Conservation (phyloP, 2,888 invertebrate species). For the Yponomeuta sedellus region DNA sequence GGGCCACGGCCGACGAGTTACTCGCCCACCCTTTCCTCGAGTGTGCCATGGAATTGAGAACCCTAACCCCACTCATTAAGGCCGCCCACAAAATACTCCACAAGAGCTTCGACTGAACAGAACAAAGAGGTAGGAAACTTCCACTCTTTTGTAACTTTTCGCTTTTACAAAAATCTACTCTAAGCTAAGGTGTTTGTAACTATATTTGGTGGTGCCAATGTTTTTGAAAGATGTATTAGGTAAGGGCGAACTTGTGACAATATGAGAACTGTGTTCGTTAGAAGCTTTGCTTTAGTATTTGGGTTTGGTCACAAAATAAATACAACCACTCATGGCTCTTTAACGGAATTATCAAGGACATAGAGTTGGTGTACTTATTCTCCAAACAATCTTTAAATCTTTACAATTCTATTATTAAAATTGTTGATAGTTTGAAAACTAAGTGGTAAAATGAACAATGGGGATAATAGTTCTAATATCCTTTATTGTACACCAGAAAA, state of each 20-base stretch:
- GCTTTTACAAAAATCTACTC: neutral
- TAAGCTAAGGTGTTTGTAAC: constrained; percentile 2
- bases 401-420: no score
- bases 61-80: constrained; percentile 91
- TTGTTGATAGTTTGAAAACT: no score
- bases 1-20: constrained; percentile 86
- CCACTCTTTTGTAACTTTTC: constrained; percentile 32
- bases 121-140: constrained; percentile 34
- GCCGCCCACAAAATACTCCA: constrained; percentile 92
- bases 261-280: neutral
- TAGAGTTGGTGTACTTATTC: no score
- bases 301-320: neutral
- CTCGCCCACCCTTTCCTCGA: constrained; percentile 87
- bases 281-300: neutral
- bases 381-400: no score
- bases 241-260: constrained; percentile 1
- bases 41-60: constrained; percentile 86
- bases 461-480: no score
- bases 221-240: neutral
- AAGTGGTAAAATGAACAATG: no score
- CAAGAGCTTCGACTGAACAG: constrained; percentile 68
- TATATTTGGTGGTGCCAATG: constrained; percentile 15
- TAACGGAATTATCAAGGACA: no score
- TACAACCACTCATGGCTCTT: neutral
- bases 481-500: no score